Evolutionary conservation across 1,140 invertebrate species (phyloP).

Genomic region (Drosophila miranda): DNA sequence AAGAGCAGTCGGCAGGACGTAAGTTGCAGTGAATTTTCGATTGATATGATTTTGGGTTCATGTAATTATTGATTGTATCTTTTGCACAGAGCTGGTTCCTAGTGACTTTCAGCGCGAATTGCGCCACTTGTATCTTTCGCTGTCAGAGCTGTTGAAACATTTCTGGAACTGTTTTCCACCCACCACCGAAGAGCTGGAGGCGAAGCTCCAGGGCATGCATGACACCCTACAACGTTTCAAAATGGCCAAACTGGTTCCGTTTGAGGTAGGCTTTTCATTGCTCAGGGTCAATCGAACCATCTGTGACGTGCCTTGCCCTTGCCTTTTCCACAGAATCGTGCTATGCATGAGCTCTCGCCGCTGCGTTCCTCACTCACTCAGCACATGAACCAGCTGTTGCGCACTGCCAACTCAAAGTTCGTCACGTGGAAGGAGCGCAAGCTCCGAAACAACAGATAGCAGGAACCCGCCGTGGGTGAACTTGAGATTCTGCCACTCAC

Average conservation of each 20-base stretch:
- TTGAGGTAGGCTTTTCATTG: constrained; percentile 85
- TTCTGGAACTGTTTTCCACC: constrained; percentile 98
- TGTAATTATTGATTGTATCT: constrained; percentile 2
- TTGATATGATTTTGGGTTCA: not conserved
- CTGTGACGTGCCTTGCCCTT: not conserved
- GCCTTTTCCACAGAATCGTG: constrained; percentile 85
- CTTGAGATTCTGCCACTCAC: constrained; percentile 34
- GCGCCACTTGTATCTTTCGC: constrained; percentile 90
- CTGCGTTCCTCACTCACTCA: constrained; percentile 91
- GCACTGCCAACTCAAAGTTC: constrained; percentile 92
- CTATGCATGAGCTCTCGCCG: constrained; percentile 90
- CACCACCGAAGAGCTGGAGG: constrained; percentile 89
- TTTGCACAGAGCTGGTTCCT: constrained; percentile 88
- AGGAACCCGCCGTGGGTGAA: constrained; percentile 39
- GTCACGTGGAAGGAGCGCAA: constrained; percentile 92
- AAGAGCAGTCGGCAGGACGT: constrained; percentile 90
- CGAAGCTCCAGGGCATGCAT: constrained; percentile 93
- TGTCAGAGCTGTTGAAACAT: constrained; percentile 94
- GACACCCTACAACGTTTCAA: constrained; percentile 94
- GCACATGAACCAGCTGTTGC: constrained; percentile 92
- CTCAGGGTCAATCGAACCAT: too few species aligned
- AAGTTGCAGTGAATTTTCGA: constrained; percentile 80
- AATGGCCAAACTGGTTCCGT: constrained; percentile 91
- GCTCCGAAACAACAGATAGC: constrained; percentile 81
- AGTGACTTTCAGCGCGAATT: constrained; percentile 92